Percentiles rank a stretch among this genome's conserved stretches.
Evolutionary conservation across 1,140 invertebrate genomes (phyloP).

Genomic region (Coptotermes formosanus): DNA sequence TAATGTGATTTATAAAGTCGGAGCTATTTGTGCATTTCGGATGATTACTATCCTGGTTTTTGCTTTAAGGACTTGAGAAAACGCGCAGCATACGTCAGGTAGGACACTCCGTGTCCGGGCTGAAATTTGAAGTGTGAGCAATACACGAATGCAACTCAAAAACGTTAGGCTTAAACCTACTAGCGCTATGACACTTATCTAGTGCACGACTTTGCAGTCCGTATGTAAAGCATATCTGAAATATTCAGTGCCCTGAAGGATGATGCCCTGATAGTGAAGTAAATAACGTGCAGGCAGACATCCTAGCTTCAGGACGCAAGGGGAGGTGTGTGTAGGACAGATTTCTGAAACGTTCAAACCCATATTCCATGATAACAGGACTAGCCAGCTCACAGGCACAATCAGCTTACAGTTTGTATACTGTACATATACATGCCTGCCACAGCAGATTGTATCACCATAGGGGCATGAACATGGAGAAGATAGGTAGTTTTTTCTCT

Average conservation of each 20-base stretch:
- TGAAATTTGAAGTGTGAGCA: no score
- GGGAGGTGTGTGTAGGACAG: background rate
- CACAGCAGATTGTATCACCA: background rate
- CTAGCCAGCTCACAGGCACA: background rate
- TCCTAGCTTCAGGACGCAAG: background rate
- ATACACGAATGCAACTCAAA: no score
- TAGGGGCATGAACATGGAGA: no score
- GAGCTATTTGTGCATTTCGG: no score
- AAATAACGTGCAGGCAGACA: background rate
- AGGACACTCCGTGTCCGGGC: no score
- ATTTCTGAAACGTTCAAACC: background rate
- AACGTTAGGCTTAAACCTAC: no score
- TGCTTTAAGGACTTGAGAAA: no score
- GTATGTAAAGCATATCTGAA: background rate
- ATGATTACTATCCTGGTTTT: no score
- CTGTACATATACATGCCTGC: background rate
- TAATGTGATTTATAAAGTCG: no score
- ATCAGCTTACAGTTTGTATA: background rate
- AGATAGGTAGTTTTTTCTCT: no score
- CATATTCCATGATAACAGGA: background rate
- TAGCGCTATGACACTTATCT: no score
- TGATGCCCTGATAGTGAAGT: background rate
- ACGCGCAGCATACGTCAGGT: no score
- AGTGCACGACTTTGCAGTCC: background rate
- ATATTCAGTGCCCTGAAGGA: background rate